phyloP scores from a whole-genome alignment of 2,797 vertebrate genomes.

The Heterohyrax brucei region DNA sequence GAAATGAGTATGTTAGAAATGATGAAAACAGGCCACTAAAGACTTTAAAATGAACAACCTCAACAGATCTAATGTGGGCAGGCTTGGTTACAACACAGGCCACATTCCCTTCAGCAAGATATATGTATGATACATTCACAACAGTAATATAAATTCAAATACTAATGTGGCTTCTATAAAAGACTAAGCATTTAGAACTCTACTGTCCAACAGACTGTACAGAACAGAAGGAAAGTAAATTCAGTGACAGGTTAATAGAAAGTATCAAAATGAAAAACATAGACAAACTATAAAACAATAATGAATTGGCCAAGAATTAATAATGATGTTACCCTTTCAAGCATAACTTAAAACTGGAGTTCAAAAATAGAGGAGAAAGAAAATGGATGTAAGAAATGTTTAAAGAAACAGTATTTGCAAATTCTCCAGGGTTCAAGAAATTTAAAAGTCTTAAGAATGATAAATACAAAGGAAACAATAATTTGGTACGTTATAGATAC shows the following conservation, averaged over 20 bases:
- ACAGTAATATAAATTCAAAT: neutral
- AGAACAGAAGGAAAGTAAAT: neutral
- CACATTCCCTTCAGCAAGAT: neutral
- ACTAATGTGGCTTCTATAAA: neutral
- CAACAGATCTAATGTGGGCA: neutral
- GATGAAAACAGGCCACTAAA: conserved; percentile 52
- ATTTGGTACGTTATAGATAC: neutral
- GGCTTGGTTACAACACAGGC: conserved; percentile 22
- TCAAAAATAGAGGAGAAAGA: neutral
- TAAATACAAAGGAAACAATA: neutral
- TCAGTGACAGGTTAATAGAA: neutral
- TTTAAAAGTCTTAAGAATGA: neutral
- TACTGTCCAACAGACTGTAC: neutral
- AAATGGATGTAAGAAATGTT: neutral
- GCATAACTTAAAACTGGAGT: neutral
- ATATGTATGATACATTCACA: conserved; percentile 21
- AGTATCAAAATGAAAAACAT: neutral
- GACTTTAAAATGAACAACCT: conserved; percentile 31
- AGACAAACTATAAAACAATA: neutral
- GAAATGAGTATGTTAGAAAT: conserved; percentile 52
- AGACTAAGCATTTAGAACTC: neutral
- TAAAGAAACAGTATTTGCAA: neutral
- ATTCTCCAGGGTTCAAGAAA: neutral
- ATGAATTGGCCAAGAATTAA: too few relatives aligned
- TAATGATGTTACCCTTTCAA: neutral